phyloP scores from a whole-genome alignment of 2,888 invertebrate genomes.

The Drosophila heteroneura region DNA sequence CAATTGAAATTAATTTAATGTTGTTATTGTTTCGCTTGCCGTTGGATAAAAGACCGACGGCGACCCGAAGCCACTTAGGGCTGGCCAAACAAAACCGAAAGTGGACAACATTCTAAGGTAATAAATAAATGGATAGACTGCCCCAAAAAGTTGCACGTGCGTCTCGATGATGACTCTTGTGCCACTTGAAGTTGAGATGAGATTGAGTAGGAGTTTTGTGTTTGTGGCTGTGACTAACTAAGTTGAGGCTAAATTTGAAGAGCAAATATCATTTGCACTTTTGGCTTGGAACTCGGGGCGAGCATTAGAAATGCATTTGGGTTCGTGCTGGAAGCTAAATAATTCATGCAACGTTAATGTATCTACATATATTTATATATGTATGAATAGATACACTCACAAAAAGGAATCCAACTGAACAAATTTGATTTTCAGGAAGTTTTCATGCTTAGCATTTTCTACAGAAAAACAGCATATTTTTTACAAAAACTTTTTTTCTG shows the following conservation, averaged over 20 bases:
- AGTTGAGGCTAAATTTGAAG: constrained; percentile 35
- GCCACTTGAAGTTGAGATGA: constrained; percentile 30
- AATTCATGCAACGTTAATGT: constrained; percentile 53
- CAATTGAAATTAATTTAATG: constrained; percentile 76
- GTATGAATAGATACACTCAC: background rate
- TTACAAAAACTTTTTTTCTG: too few relatives aligned
- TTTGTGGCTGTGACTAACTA: constrained; percentile 37
- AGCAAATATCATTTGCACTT: constrained; percentile 72
- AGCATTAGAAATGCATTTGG: constrained; percentile 75
- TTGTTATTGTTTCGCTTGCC: constrained; percentile 41
- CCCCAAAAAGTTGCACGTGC: constrained; percentile 18
- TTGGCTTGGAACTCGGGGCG: constrained; percentile 19
- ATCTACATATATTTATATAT: constrained; percentile 28
- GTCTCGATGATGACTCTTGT: constrained; percentile 2
- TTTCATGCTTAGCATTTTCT: too few relatives aligned
- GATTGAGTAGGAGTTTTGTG: background rate
- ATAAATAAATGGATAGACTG: constrained; percentile 28
- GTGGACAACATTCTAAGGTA: constrained; percentile 1
- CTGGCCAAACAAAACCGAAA: constrained; percentile 18
- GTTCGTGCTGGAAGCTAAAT: constrained; percentile 40
- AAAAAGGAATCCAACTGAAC: background rate
- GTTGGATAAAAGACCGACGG: constrained; percentile 19
- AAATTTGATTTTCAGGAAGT: too few relatives aligned
- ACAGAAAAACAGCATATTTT: too few relatives aligned
- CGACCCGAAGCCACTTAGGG: constrained; percentile 40